phyloP scores from a whole-genome alignment of 1,140 invertebrate genomes.

The Brachionus manjavacas region DNA sequence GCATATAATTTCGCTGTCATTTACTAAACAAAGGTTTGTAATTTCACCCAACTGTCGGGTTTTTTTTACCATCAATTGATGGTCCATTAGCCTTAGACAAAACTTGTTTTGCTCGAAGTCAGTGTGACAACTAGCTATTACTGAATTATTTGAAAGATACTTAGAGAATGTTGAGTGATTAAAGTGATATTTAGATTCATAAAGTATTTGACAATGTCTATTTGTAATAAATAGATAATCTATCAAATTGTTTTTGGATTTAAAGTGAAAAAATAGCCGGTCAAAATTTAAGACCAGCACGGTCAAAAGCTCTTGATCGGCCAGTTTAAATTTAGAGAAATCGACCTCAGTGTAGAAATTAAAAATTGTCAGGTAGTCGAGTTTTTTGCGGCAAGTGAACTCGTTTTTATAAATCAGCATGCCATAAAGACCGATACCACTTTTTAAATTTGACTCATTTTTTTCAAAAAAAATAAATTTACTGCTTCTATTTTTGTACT shows the following conservation, averaged over 20 bases:
- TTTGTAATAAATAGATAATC: neutral
- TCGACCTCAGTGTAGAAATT: neutral
- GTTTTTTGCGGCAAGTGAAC: neutral
- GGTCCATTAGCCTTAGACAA: neutral
- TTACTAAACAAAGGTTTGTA: neutral
- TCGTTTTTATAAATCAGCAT: neutral
- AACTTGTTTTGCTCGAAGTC: neutral
- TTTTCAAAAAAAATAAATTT: neutral
- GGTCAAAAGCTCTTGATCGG: neutral
- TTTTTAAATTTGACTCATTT: neutral
- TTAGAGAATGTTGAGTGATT: neutral
- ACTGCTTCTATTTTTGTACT: neutral
- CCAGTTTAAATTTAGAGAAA: neutral
- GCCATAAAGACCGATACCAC: neutral
- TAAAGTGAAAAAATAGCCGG: neutral
- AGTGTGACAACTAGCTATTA: neutral
- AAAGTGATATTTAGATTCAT: neutral
- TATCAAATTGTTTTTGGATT: neutral
- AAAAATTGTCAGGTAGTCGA: neutral
- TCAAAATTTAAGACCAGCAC: neutral
- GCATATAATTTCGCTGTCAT: neutral
- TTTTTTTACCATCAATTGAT: neutral
- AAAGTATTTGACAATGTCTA: neutral
- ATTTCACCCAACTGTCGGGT: neutral
- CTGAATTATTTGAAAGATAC: neutral